These are phyloP conservation scores for Desoria tigrina DNA, from an alignment of 2,888 invertebrate species.

Conservation along the genomic window DNA sequence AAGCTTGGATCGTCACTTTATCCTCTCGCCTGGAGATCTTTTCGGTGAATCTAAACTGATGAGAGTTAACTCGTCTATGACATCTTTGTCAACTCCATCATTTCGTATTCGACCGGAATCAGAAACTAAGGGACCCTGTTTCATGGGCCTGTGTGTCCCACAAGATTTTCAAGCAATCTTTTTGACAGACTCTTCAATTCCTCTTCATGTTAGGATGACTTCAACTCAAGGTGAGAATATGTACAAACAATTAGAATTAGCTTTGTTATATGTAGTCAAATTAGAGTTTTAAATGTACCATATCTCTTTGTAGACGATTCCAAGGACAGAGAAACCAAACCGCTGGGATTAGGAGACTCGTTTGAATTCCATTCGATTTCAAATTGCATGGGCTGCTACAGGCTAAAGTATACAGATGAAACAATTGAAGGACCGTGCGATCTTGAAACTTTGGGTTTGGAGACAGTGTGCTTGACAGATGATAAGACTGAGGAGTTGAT, in stretches of 20 bases:
- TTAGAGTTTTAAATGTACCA: not conserved
- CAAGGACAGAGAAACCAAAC: conserved; percentile 7
- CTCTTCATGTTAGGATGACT: conserved; percentile 24
- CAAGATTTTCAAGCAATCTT: conserved; percentile 68
- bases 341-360: conserved; percentile 16
- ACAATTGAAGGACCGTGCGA: not conserved
- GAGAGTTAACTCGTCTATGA: conserved; percentile 53
- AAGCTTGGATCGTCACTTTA: conserved; percentile 48
- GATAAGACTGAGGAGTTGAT: not conserved
- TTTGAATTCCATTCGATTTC: conserved; percentile 45
- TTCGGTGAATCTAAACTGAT: conserved; percentile 48
- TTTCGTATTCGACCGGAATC: conserved; percentile 49
- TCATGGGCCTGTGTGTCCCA: conserved; percentile 76
- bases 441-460: not conserved
- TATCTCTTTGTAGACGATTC: not conserved
- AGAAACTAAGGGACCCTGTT: conserved; percentile 61
- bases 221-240: conserved; percentile 15
- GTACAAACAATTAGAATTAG: not conserved
- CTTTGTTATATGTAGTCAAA: not conserved
- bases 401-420: conserved; percentile 23
- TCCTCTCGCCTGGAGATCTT: conserved; percentile 46
- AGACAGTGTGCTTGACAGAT: not conserved
- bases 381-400: conserved; percentile 52
- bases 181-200: conserved; percentile 60
- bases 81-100: conserved; percentile 52